Conservation (phyloP, 2,113 vertebrate genomes). For the Melanerpes formicivorus region DNA sequence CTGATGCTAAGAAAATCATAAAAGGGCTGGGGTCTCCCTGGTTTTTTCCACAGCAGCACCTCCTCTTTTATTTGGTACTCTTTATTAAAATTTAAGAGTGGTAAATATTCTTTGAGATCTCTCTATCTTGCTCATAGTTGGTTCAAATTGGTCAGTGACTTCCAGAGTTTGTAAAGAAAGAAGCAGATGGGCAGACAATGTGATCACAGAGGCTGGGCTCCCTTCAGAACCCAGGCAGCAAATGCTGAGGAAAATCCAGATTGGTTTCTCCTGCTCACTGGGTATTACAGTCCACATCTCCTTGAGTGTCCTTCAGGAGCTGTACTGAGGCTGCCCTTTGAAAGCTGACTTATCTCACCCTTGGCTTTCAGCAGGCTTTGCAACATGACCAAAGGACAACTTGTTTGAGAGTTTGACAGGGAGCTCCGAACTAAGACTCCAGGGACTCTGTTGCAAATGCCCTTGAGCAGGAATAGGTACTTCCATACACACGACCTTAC, state of each 20-base stretch:
- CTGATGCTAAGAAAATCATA: background rate
- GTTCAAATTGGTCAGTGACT: background rate
- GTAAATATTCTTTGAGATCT: background rate
- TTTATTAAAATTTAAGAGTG: background rate
- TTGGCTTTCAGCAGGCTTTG: background rate
- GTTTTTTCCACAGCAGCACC: background rate
- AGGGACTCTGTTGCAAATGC: background rate
- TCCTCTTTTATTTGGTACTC: background rate
- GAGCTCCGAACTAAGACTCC: background rate
- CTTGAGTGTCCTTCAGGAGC: fast-evolving
- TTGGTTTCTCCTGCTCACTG: fast-evolving
- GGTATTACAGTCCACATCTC: fast-evolving
- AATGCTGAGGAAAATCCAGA: background rate
- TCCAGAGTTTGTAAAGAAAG: background rate
- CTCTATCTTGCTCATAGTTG: background rate
- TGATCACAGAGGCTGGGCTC: background rate
- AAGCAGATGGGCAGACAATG: background rate
- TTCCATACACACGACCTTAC: background rate
- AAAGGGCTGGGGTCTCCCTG: background rate
- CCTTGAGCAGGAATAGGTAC: background rate
- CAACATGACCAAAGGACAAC: background rate
- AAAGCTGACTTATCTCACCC: background rate
- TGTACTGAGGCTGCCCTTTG: background rate
- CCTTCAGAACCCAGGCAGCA: background rate
- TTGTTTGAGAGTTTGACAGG: background rate